Evolutionary conservation across 2,888 invertebrate species (phyloP).

Genomic region (Drosophila eohydei): DNA sequence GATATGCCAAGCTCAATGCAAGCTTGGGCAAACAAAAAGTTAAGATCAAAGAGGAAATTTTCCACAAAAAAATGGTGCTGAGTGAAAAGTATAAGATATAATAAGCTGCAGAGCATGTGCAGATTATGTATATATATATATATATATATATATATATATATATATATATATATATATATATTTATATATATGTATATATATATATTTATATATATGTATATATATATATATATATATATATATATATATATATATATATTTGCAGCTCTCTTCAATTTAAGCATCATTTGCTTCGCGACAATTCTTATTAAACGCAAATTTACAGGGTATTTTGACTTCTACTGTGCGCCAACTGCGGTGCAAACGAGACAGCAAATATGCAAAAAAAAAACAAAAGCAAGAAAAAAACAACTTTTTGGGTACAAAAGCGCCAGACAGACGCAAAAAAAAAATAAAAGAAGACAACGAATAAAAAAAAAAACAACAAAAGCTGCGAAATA

Average conservation of each 20-base stretch:
- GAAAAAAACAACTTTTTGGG: neutral
- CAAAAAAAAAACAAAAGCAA: neutral
- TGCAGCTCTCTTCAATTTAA: neutral
- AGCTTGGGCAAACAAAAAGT: neutral
- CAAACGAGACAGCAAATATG: conserved; percentile 18
- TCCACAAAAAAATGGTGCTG: neutral
- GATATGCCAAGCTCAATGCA: neutral
- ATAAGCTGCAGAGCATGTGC: neutral
- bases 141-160: neutral
- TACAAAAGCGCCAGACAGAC: conserved; percentile 33
- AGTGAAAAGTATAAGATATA: neutral
- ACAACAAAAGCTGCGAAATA: conserved; percentile 63
- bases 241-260: neutral
- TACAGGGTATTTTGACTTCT: conserved; percentile 22
- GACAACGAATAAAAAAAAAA: conserved; percentile 17
- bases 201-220: neutral
- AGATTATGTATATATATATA: neutral
- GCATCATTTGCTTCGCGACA: neutral
- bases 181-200: neutral
- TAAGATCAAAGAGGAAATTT: neutral
- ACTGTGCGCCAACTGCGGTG: neutral
- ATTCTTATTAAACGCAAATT: neutral
- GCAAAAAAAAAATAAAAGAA: conserved; percentile 25
- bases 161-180: neutral
- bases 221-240: neutral